Evolutionary conservation across 2,113 vertebrate genomes (phyloP).

Genomic region (Lampris incognitus): DNA sequence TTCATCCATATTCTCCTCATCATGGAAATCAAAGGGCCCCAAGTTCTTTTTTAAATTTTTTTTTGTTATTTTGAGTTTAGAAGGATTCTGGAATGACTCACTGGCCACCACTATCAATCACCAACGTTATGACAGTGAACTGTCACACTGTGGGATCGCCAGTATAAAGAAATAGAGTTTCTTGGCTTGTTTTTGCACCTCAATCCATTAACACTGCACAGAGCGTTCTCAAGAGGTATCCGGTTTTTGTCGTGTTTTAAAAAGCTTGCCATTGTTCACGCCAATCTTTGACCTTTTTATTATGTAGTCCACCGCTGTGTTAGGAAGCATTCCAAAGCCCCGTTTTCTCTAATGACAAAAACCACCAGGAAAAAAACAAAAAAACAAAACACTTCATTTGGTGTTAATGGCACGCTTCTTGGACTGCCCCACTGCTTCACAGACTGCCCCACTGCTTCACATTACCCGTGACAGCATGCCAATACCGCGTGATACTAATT

Average conservation of each 20-base stretch:
- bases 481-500: conserved; percentile 70
- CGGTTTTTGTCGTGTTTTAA: not conserved
- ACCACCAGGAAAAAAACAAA: conserved; percentile 38
- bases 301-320: conserved; percentile 27
- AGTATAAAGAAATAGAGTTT: not conserved
- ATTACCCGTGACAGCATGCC: conserved; percentile 73
- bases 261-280: not conserved
- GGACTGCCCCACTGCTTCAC: conserved; percentile 25
- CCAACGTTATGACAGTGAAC: conserved; percentile 1
- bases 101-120: not conserved
- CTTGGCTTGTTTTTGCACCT: not conserved
- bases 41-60: too few species aligned
- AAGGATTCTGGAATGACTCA: not conserved
- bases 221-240: not conserved
- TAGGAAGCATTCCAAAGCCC: conserved; percentile 47
- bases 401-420: conserved; percentile 54
- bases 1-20: too few species aligned
- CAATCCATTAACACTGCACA: not conserved
- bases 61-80: conserved; percentile 10
- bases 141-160: not conserved
- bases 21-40: too few species aligned
- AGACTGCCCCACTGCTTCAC: conserved; percentile 34
- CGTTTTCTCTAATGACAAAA: conserved; percentile 60
- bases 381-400: conserved; percentile 56
- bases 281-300: conserved; percentile 10